phyloP scores from a whole-genome alignment of 1,140 invertebrate genomes.

The Aphidius ervi region DNA sequence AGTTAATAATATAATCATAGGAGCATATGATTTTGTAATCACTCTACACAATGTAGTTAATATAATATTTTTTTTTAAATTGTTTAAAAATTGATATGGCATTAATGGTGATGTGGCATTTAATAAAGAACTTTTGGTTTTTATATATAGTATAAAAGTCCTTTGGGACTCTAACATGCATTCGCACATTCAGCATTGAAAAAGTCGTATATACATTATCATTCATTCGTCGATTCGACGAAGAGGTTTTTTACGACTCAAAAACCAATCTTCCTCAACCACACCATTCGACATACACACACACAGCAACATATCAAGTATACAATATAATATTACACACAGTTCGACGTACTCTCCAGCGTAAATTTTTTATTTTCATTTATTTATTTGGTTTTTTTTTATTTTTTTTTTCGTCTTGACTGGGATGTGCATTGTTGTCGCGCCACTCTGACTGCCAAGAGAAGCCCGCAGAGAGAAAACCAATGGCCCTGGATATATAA shows the following conservation, averaged over 20 bases:
- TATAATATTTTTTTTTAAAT: too few relatives aligned
- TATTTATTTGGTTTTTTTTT: too few relatives aligned
- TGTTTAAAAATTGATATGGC: too few relatives aligned
- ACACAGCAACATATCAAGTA: too few relatives aligned
- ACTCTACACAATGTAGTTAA: too few relatives aligned
- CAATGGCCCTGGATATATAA: too few relatives aligned
- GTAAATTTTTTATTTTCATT: neutral
- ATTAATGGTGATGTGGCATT: neutral
- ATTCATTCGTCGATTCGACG: conserved; percentile 12
- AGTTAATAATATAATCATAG: too few relatives aligned
- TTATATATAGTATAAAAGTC: neutral
- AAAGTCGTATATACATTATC: neutral
- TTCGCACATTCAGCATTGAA: neutral
- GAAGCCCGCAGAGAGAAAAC: too few relatives aligned
- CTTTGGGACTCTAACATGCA: neutral
- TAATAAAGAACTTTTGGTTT: neutral
- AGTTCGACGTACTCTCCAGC: conserved; percentile 14
- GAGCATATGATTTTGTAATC: too few relatives aligned
- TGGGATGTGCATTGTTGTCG: conserved; percentile 7
- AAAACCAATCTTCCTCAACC: conserved; percentile 12
- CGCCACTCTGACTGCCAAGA: neutral
- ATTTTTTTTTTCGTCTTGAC: too few relatives aligned
- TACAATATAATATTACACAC: neutral
- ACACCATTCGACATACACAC: too few relatives aligned
- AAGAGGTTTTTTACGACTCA: conserved; percentile 17